Base-by-base conservation (phyloP, 2,888 invertebrate species). In the Caenorhabditis afra region DNA sequence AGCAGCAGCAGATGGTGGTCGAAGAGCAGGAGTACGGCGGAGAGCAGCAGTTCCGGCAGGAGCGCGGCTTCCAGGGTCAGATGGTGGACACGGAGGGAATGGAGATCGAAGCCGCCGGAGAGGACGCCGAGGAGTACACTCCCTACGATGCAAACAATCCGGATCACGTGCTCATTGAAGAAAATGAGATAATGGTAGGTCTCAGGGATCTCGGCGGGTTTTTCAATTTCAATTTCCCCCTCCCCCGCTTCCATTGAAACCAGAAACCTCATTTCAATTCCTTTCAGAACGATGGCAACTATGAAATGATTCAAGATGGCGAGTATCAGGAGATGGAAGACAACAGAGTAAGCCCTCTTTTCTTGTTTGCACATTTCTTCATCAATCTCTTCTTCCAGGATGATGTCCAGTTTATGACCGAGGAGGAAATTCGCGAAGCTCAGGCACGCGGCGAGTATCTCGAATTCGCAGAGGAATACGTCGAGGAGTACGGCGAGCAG, bases 361-460 rank as follows among this genome's bases (percentile, higher is more conserved):
- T 11, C 14, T 22, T n/a, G 10, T 64, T 23, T 8, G 10, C 35
- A 10, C 41, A 44, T 52, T 41, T 39, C 23, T 52, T 22, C 16
- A 41, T 16, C 8, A 55, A 3, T 12, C 4, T n/a, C 11, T 50
- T 11, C n/a, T 66, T 57, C 12, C 66, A 66, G 66, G 49, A 55
- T n/a, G n/a, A n/a, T 18, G 68, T 79, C 45, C 74, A 61, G 20
- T 79, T 65, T n/a, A 18, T 79, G 44, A 79, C 79, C n/a, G 79
- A 79, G 57, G 79, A 75, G 20, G 79, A 79, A 18, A 59, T 79
- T 11, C 68, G 53, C n/a, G 79, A 70, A 18, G 79, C 79, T 8
- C 70, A 74, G 20, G 75, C 66, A 8, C 68, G 75, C 7, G 79
- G 79, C 37, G 75, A 75, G 18, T 45, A 70, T 18, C 67, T 71